Evolutionary conservation across 1,140 invertebrate species (phyloP), one percentile per base, ranked within the genome.

Genomic region (Drosophila funebris): DNA sequence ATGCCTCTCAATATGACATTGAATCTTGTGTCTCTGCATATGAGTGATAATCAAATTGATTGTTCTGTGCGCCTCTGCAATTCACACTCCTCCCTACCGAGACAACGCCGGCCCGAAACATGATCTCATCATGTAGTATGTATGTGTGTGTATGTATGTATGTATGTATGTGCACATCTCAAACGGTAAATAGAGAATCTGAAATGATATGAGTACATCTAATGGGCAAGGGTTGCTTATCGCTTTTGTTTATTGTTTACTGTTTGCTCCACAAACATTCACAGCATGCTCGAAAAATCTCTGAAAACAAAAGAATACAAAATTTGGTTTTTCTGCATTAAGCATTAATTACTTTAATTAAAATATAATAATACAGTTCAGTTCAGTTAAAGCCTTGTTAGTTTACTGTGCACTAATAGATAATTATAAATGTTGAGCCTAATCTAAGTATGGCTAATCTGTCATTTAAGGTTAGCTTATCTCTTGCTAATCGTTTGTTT

Each of bases 41-140:
- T 67, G 58, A 76, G n/a, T n/a, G 69, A 72, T 76, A 80, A 73
- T 75, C 67, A 56, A 41, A 13, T 50, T 64, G 50, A 29, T 50
- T 54, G 22, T 54, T 31, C 52, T 54, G 22, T 54, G 24, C 52
- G 43, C 27, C 31, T 20, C 29, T 36, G 33, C 48, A 48, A 18
- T 18, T 27, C 41, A 14, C 44, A 31, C 31, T 24, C 44, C 24
- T 24, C 43, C 13, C n/a, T 14, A 0, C 33, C 22, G 11, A 16
- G 5, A 29, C 46, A 29, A 13, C 11, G 4, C 20, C 20, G n/a
- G 11, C 33, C 57, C 44, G 81, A 80, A 85, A 87, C 39, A 78
- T 81, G 82, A 85, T 85, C 82, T 85, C 58, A 62, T 71, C 36
- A 31, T 67, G 39, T 41, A 31, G 29, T 2, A 14, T n/a, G 24